phyloP scores from a whole-genome alignment of 2,888 invertebrate genomes.

The Noctua pronuba region DNA sequence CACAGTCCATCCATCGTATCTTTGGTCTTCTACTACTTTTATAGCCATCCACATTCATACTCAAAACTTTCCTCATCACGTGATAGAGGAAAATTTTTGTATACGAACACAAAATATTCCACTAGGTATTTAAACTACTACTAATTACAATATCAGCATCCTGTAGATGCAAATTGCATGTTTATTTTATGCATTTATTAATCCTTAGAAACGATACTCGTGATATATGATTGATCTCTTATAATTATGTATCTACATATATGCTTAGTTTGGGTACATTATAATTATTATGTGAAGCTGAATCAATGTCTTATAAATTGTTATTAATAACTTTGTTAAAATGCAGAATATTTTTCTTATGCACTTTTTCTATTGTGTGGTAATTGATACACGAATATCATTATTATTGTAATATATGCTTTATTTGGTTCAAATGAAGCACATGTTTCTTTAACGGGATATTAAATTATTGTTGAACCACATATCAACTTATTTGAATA shows the following conservation, averaged over 20 bases:
- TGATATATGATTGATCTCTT: constrained; percentile 63
- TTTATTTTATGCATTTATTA: constrained; percentile 55
- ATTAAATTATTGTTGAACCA: not conserved
- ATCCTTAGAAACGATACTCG: constrained; percentile 59
- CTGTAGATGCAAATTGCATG: constrained; percentile 57
- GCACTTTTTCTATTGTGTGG: not conserved
- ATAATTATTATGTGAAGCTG: constrained; percentile 46
- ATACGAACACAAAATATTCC: not conserved
- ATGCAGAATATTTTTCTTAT: not conserved
- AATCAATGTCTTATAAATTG: constrained; percentile 23
- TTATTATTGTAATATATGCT: not conserved
- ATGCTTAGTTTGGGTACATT: constrained; percentile 39
- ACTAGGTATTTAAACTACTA: not conserved
- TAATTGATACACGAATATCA: not conserved
- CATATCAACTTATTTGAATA: not conserved
- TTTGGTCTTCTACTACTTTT: not conserved
- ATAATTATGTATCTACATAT: constrained; percentile 51
- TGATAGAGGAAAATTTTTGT: not conserved
- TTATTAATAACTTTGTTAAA: constrained; percentile 29
- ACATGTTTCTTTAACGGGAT: not conserved
- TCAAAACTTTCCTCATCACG: not conserved
- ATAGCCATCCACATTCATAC: not conserved
- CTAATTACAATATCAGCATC: constrained; percentile 22
- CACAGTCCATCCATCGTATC: not conserved
- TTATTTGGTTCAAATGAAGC: not conserved